phyloP scores from a whole-genome alignment of 2,797 vertebrate species.

The Uromys caudimaculatus region DNA sequence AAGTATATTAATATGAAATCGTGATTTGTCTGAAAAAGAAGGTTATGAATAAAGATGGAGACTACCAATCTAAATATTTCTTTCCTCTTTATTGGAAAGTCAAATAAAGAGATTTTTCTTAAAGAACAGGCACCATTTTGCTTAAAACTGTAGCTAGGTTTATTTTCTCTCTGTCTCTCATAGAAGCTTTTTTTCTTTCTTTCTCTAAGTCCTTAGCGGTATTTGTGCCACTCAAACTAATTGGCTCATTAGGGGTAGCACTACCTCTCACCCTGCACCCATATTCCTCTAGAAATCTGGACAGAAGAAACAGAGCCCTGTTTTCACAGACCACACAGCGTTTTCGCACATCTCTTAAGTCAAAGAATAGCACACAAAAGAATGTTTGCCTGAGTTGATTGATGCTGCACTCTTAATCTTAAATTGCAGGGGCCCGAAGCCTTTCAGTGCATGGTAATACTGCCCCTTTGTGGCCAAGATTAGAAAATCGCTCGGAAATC shows the following conservation, averaged over 20 bases:
- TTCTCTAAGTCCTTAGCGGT: not conserved
- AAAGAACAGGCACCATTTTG: not conserved
- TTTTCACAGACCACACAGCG: not conserved
- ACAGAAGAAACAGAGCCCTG: not conserved
- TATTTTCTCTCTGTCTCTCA: not conserved
- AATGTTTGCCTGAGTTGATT: slow-evolving; percentile 50
- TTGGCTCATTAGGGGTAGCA: slow-evolving; percentile 38
- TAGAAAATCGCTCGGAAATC: slow-evolving; percentile 46
- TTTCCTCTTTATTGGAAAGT: slow-evolving; percentile 37
- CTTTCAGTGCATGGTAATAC: slow-evolving; percentile 78
- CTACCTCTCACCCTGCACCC: not conserved
- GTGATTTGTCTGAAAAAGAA: not conserved
- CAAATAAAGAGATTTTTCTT: slow-evolving; percentile 5
- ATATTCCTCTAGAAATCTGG: not conserved
- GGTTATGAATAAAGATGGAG: not conserved
- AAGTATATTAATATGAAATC: not conserved
- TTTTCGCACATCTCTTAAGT: not conserved
- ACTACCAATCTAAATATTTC: not conserved
- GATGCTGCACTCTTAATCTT: not conserved
- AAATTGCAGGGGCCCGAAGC: not conserved
- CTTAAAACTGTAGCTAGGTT: not conserved
- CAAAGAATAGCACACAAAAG: slow-evolving; percentile 59
- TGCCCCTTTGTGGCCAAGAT: slow-evolving; percentile 82
- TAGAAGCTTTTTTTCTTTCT: not conserved
- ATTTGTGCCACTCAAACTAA: slow-evolving; percentile 45